Evolutionary conservation across 1,140 invertebrate species (phyloP).

Genomic region (Orchesella cincta): DNA sequence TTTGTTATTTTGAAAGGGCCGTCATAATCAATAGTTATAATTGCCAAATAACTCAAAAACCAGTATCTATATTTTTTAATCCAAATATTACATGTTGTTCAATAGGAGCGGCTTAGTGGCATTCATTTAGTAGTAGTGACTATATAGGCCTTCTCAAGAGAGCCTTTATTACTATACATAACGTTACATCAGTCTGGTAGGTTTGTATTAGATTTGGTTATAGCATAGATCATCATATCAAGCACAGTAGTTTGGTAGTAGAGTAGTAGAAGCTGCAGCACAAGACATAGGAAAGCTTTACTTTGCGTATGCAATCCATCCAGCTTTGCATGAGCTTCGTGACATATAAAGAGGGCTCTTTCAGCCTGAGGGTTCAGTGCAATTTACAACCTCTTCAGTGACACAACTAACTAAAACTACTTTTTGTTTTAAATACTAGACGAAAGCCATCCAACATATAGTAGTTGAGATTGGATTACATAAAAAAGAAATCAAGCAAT

Average conservation of each 20-base stretch:
- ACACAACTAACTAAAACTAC: not conserved
- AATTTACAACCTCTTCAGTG: conserved; percentile 1
- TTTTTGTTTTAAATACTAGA: not conserved
- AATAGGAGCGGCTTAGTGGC: too few species aligned
- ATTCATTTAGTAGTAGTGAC: too few species aligned
- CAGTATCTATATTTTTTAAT: too few species aligned
- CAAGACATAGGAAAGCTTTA: not conserved
- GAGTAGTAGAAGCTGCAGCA: not conserved
- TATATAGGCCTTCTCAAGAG: too few species aligned
- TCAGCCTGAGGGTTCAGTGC: not conserved
- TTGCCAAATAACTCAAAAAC: too few species aligned
- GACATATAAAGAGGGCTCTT: conserved; percentile 3
- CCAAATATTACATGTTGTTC: too few species aligned
- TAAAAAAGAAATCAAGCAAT: not conserved
- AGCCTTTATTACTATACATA: not conserved
- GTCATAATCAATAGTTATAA: too few species aligned
- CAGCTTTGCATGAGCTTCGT: not conserved
- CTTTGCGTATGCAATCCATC: not conserved
- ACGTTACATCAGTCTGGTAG: not conserved
- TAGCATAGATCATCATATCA: not conserved
- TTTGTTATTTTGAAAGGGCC: too few species aligned
- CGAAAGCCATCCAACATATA: too few species aligned
- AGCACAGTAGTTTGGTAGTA: not conserved
- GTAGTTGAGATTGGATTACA: not conserved
- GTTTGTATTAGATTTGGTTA: not conserved